Conservation (phyloP, 2,797 vertebrate genomes). For the Sibirionetta formosa region DNA sequence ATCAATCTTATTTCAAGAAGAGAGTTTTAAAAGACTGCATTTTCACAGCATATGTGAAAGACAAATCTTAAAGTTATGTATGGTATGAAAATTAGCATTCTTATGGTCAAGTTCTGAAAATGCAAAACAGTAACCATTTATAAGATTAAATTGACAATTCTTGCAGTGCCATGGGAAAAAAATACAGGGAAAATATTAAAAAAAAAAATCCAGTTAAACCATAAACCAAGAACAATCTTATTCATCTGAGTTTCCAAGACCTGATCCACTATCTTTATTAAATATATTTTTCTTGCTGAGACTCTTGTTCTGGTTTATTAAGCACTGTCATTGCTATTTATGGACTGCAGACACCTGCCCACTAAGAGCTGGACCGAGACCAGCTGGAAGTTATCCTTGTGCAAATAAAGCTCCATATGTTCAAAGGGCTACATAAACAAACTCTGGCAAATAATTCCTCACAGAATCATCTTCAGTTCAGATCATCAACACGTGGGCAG, state of each 20-base stretch:
- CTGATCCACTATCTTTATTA: not conserved
- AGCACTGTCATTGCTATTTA: not conserved
- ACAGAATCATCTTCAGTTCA: rapidly evolving
- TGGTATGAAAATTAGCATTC: not conserved
- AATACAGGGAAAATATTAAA: not conserved
- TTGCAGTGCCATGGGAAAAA: not conserved
- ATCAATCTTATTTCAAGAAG: not conserved
- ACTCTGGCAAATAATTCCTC: not conserved
- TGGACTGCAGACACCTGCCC: not conserved
- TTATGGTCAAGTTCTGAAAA: not conserved
- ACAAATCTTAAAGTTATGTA: rapidly evolving
- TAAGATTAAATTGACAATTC: not conserved
- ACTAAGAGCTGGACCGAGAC: not conserved
- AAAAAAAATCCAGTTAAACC: not conserved
- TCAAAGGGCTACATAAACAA: not conserved
- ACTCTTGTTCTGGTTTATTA: not conserved
- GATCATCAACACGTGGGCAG: rapidly evolving
- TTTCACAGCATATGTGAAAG: not conserved
- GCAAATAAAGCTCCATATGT: not conserved
- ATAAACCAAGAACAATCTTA: not conserved
- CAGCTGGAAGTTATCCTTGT: not conserved
- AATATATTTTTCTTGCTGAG: not conserved
- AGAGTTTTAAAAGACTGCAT: not conserved
- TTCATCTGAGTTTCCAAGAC: not conserved
- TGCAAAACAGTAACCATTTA: not conserved